A percentile compares a stretch with the other conserved stretches of the same genome.
Conservation (phyloP, 2,888 invertebrate species). For the Eilema caniola region DNA sequence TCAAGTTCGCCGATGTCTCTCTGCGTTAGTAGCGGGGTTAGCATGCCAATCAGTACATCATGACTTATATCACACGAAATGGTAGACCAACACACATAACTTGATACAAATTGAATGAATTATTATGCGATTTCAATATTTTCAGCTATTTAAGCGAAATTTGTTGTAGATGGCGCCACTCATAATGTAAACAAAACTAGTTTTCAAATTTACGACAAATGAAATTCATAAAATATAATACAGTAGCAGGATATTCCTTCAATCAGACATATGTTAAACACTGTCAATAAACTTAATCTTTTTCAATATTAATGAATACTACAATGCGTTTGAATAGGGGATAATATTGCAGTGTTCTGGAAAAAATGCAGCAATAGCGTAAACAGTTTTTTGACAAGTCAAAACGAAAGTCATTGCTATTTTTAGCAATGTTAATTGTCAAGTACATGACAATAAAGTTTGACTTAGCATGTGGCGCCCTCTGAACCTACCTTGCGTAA, state of each 20-base stretch:
- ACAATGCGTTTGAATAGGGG: no score
- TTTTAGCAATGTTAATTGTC: no score
- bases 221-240: background rate
- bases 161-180: background rate
- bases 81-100: slow-evolving; percentile 16
- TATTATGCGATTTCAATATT: background rate
- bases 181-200: background rate
- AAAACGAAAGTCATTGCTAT: no score
- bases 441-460: no score
- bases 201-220: background rate
- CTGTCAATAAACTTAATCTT: no score
- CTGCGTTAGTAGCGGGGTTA: slow-evolving; percentile 63
- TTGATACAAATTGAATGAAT: background rate
- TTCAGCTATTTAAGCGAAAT: background rate
- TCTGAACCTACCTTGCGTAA: no score
- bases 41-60: slow-evolving; percentile 26
- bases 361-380: no score
- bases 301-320: no score
- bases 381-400: no score
- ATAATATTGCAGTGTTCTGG: no score
- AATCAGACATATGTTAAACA: background rate
- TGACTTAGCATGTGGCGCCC: no score
- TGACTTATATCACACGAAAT: slow-evolving; percentile 13
- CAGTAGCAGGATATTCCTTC: background rate
- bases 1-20: slow-evolving; percentile 65